Evolutionary conservation across 2,888 invertebrate genomes (phyloP).

Genomic region (Strigamia maritima): DNA sequence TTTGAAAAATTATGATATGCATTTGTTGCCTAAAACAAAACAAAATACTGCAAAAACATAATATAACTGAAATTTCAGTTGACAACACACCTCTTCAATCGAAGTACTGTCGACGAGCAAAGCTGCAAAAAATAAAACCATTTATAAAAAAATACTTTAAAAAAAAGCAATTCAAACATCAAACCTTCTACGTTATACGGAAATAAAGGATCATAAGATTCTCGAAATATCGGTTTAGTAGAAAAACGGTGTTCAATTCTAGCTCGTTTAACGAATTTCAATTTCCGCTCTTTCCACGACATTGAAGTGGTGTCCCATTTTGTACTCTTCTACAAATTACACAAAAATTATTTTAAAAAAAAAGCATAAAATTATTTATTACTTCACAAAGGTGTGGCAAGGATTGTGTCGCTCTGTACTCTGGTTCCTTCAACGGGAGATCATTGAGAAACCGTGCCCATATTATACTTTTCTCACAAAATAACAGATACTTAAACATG

Average conservation of each 20-base stretch:
- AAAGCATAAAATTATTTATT: not conserved
- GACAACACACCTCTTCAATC: not conserved
- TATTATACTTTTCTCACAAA: not conserved
- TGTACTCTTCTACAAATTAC: not conserved
- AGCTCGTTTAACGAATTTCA: not conserved
- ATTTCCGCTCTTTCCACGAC: not conserved
- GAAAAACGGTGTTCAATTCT: not conserved
- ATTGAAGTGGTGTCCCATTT: not conserved
- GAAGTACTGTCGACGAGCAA: not conserved
- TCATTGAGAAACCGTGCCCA: not conserved
- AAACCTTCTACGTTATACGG: constrained; percentile 12
- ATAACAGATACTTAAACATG: not conserved
- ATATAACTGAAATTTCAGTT: not conserved
- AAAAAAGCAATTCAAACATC: not conserved
- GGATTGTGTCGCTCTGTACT: not conserved
- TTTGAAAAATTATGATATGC: not conserved
- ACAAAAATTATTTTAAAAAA: not conserved
- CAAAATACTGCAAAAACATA: not conserved
- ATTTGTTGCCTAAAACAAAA: not conserved
- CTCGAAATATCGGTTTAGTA: not conserved
- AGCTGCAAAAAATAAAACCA: not conserved
- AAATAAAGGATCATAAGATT: not conserved
- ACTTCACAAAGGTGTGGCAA: not conserved
- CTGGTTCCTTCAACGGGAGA: not conserved
- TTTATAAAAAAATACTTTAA: not conserved